Conservation (phyloP, 2,113 vertebrate species). For the Myotis davidii region DNA sequence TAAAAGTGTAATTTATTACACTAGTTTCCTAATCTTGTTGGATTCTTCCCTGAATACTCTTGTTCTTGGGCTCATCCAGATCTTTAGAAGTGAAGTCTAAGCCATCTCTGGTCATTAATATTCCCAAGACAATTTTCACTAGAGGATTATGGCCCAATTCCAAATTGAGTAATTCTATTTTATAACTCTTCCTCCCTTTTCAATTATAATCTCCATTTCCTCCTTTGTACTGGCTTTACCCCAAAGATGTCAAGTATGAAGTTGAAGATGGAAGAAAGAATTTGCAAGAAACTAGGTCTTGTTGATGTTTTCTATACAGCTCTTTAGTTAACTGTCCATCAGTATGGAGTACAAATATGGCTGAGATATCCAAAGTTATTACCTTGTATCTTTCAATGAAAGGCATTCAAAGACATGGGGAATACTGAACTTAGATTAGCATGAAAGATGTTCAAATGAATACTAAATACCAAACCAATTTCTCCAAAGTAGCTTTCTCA, state of each 20-base stretch:
- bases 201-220: constrained; percentile 4
- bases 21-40: neutral
- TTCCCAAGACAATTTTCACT: constrained; percentile 40
- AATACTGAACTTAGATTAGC: constrained; percentile 25
- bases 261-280: constrained; percentile 18
- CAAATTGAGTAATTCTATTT: constrained; percentile 44
- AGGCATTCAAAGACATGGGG: constrained; percentile 27
- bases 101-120: constrained; percentile 41
- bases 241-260: neutral
- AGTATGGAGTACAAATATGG: constrained; percentile 7
- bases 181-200: constrained; percentile 24
- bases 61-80: constrained; percentile 26
- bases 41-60: constrained; percentile 12
- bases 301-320: neutral
- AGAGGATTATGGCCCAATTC: constrained; percentile 19
- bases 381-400: constrained; percentile 36
- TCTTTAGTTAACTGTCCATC: neutral
- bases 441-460: neutral
- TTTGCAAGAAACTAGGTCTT: neutral
- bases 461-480: constrained; percentile 6
- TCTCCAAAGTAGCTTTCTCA: constrained; percentile 25
- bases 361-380: constrained; percentile 10
- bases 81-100: constrained; percentile 18
- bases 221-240: neutral
- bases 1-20: neutral